Conservation (phyloP, 2,113 vertebrate species). For the Burhinus oedicnemus region DNA sequence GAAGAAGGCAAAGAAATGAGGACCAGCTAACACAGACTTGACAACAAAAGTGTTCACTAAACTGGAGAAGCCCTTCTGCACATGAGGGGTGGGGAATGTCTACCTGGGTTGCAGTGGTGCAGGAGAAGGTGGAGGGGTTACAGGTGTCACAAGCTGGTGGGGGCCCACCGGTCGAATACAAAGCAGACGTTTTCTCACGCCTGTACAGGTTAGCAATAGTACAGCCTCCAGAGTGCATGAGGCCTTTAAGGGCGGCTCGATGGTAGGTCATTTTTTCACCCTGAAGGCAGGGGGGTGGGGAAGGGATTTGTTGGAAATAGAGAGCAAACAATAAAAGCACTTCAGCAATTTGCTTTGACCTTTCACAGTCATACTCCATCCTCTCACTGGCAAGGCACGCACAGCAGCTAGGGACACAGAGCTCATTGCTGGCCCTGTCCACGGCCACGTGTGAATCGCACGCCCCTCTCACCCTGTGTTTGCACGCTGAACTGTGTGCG, state of each 20-base stretch:
- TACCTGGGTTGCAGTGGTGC: neutral
- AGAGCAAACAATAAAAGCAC: neutral
- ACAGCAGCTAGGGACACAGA: neutral
- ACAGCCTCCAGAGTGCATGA: neutral
- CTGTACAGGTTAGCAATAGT: neutral
- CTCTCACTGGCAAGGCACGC: neutral
- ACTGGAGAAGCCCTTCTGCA: neutral
- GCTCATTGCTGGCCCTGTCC: neutral
- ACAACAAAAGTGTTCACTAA: fast-evolving
- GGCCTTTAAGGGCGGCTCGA: neutral
- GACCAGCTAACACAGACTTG: neutral
- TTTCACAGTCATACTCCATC: neutral
- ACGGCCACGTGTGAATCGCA: fast-evolving
- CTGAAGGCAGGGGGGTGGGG: neutral
- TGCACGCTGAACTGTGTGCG: fast-evolving
- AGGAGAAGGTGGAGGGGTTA: neutral
- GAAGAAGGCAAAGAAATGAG: neutral
- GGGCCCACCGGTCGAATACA: neutral
- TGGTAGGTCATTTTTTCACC: neutral
- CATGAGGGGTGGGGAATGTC: fast-evolving
- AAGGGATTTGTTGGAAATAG: neutral
- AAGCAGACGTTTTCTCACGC: fast-evolving
- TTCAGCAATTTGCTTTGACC: neutral
- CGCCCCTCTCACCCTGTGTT: neutral
- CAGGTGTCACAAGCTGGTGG: neutral